A percentile compares a stretch with the other conserved stretches of the same genome.
phyloP scores from a whole-genome alignment of 2,888 invertebrate species.

The Melanargia galathea region DNA sequence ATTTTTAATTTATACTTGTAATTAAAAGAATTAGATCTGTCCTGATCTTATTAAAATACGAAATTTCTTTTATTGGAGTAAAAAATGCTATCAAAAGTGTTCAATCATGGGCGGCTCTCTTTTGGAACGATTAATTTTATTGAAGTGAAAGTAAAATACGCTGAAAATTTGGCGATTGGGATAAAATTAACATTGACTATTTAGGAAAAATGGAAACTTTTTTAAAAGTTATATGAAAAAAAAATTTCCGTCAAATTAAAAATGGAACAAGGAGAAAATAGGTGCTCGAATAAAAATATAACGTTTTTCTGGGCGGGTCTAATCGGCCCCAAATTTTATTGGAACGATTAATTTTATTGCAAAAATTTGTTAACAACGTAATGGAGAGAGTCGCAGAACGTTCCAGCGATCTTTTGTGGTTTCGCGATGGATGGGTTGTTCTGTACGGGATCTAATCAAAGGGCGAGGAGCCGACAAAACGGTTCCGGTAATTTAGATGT shows the following conservation, averaged over 20 bases:
- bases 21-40: no score
- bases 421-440: conserved; percentile 68
- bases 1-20: no score
- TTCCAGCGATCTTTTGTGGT: conserved; percentile 71
- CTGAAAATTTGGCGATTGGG: no score
- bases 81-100: no score
- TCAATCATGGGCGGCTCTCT: no score
- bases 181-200: no score
- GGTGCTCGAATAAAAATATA: conserved; percentile 8
- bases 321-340: conserved; percentile 73
- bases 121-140: no score
- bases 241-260: no score
- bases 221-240: no score
- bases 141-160: no score
- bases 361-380: conserved; percentile 79
- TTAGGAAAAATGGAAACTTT: no score
- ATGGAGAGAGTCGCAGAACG: conserved; percentile 67
- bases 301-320: not conserved
- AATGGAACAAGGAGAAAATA: conserved; percentile 6
- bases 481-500: conserved; percentile 55
- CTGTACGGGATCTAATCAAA: conserved; percentile 71
- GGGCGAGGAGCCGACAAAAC: conserved; percentile 57
- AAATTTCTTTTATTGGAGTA: not conserved
- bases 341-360: conserved; percentile 81
- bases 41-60: not conserved